Evolutionary conservation across 2,888 invertebrate species (phyloP), one percentile per base, ranked within the genome.

Genomic region (Folsomia candida): DNA sequence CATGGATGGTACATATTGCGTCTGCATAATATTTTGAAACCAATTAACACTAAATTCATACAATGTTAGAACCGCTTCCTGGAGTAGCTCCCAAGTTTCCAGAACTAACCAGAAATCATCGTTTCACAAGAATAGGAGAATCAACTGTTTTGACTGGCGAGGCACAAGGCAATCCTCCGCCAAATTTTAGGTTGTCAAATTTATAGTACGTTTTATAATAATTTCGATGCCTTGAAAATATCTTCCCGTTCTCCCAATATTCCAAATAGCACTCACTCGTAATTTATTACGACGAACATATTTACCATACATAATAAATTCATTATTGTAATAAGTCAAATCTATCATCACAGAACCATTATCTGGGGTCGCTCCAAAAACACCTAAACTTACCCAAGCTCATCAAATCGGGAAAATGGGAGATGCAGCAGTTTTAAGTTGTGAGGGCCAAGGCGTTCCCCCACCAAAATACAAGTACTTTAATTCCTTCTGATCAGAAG

Each of bases 371-470:
- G 73, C 74, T 51, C 77, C 72, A 22, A 58, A 54, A 69, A 59
- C 71, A 25, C 75, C 76, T 6, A 73, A 71, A 68, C 70, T 74
- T 72, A 72, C 75, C 60, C 77, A 73, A 66, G 77, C 76, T 70
- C 77, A 77, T n/a, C 61, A 73, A 14, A 24, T 70, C 28, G 71
- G 58, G 67, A 37, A 70, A 59, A 28, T 74, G 60, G 74, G 79
- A 51, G 76, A 79, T 51, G 60, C 75, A 27, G 70, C 75, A 60
- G 64, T 71, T 61, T 67, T 78, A 2, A 69, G 77, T 54, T 85
- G 84, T 78, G 83, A 83, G 28, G 84, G 83, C 27, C 83, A 82
- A 72, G 84, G 82, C 18, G 81, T 81, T 74, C 85, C 85, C 2
- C 78, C 82, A 2, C 84, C 84, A 28, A 54, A 69, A 63, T 81